phyloP scores from a whole-genome alignment of 1,140 invertebrate genomes.

The Diabrotica virgifera region DNA sequence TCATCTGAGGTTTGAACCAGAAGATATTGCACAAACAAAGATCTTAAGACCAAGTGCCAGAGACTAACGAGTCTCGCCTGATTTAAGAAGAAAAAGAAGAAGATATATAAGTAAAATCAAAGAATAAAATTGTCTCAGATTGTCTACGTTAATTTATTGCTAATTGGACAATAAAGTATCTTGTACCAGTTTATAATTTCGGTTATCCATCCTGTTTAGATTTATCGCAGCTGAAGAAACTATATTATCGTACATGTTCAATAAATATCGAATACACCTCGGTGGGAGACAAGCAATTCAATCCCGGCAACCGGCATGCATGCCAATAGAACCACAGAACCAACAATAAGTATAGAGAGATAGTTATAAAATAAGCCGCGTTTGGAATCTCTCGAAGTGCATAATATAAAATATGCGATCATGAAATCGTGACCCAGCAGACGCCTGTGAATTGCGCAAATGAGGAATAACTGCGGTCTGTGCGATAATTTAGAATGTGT shows the following conservation, averaged over 20 bases:
- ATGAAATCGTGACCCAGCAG: conserved; percentile 1
- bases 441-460: conserved; percentile 1
- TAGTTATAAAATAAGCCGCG: background rate
- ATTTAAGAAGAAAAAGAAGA: too few species aligned
- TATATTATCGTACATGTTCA: background rate
- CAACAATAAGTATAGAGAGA: background rate
- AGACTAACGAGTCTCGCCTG: too few species aligned
- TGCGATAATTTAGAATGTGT: conserved; percentile 2
- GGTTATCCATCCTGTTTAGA: background rate
- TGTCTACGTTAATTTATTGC: too few species aligned
- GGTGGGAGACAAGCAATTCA: conserved; percentile 1
- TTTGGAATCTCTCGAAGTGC: background rate
- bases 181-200: too few species aligned
- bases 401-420: conserved; percentile 3
- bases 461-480: background rate
- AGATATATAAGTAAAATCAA: too few species aligned
- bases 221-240: background rate
- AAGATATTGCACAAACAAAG: too few species aligned
- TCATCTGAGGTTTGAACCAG: too few species aligned
- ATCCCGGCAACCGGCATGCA: background rate
- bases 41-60: too few species aligned
- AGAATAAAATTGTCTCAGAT: too few species aligned
- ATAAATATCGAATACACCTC: conserved; percentile 2
- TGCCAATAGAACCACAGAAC: too few species aligned
- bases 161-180: too few species aligned